Percentiles rank a stretch among this genome's conserved stretches.
Conservation (phyloP, 2,797 vertebrate species). For the Danio albolineatus region DNA sequence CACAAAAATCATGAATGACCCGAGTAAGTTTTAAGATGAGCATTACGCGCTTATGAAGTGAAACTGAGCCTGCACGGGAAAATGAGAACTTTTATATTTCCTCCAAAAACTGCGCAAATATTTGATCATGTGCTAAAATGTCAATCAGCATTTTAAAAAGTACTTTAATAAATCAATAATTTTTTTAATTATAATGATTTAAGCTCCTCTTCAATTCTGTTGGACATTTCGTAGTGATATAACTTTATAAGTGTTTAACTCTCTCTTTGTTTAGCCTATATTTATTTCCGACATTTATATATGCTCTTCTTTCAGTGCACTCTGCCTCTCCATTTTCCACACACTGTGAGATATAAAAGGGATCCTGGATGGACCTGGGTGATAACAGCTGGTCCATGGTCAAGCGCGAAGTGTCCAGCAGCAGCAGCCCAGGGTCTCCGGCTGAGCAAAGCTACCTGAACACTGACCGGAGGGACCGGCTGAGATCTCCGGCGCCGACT, state of each 20-base stretch:
- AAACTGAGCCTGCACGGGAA: conserved; percentile 6
- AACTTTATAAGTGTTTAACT: too few species aligned
- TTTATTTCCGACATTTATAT: too few species aligned
- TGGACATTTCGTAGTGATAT: neutral
- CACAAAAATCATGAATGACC: neutral
- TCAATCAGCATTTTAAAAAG: neutral
- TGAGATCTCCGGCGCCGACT: conserved; percentile 78
- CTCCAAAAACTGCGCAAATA: neutral
- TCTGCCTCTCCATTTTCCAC: conserved; percentile 68
- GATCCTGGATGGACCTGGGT: conserved; percentile 97
- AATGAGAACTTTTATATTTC: neutral
- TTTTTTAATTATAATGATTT: neutral
- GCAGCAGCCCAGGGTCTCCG: conserved; percentile 82
- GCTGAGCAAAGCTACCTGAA: conserved; percentile 81
- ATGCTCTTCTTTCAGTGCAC: conserved; percentile 65
- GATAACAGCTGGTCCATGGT: conserved; percentile 94
- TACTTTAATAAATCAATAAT: too few species aligned
- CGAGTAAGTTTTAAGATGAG: neutral
- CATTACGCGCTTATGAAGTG: conserved; percentile 40
- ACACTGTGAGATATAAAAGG: conserved; percentile 78
- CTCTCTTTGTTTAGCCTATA: too few species aligned
- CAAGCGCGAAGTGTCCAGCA: conserved; percentile 89
- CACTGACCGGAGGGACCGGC: conserved; percentile 80
- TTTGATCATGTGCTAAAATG: neutral
- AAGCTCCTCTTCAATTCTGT: neutral